Evolutionary conservation across 2,113 vertebrate species (phyloP), one percentile per base, ranked within the genome.

Genomic region (Mesitornis unicolor): DNA sequence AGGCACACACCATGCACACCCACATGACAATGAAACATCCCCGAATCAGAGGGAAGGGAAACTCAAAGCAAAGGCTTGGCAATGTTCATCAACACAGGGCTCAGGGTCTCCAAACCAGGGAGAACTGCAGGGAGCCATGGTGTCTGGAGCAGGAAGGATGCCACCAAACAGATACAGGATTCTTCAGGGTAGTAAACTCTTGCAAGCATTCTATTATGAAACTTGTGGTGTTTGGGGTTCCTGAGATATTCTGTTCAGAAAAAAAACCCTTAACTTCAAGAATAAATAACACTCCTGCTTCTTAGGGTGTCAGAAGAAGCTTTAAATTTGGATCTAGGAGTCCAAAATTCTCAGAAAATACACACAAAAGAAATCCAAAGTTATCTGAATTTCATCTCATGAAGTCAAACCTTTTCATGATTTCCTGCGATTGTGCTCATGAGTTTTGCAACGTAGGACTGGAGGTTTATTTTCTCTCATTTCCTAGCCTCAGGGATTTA

Each of bases 21-120:
- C 4, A 11, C 0, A 0, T 24, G 26, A 15, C 31, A 28, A 1
- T 38, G 25, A 36, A 61, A 51, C 25, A 56, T 18, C 0, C 0
- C 29, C 47, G 48, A 42, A 67, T 26, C 40, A 43, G 42, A 57
- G 7, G 13, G 10, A 40, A 38, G 26, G 24, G n/a, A 43, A 64
- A 20, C 12, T 69, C 35, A 51, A 65, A 59, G 63, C 40, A 60
- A 79, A 67, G 33, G 40, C 36, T 38, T 33, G 2, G 1, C 7
- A 8, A 74, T 18, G 5, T 20, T 10, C 53, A 28, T 57, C 36
- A 40, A 53, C 10, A 6, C 3, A 24, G 35, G 6, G 21, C 4
- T 13, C 59, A 73, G 43, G 8, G 6, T 21, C 21, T 33, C 19
- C 40, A 67, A 50, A 75, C 8, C 29, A 75, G 43, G 9, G 21